Evolutionary conservation across 2,888 invertebrate species (phyloP), one percentile per base, ranked within the genome.

Genomic region (Acrobasis suavella): DNA sequence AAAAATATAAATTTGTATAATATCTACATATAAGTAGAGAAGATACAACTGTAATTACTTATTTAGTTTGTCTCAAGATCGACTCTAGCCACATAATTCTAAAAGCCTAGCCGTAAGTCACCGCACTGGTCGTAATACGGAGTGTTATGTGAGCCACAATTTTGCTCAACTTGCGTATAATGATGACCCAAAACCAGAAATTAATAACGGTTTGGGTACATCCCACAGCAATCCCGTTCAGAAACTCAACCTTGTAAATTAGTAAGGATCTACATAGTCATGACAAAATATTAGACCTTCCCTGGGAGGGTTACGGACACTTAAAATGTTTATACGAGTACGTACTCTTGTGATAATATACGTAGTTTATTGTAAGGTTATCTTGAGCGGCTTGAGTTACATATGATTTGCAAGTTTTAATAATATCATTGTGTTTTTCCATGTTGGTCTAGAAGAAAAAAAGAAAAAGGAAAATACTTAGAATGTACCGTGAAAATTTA

Each of bases 211-310:
- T 62, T 42, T 55, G 62, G 62, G 55, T 14, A 50, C 55, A 62
- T 50, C 62, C 55, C 55, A 62, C 16, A 62, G 55, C 49, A 62
- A 54, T 55, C 62, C 62, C 62, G 55, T 62, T 62, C 49, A 55
- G 55, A 62, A 62, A 62, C 49, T 54, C 3, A 62, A 62, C 62
- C 62, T 55, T 62, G 37, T 62, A 62, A 62, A 62, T 62, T 55
- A 49, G 62, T 55, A 49, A 49, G 62, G 55, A 55, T 62, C 55
- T 42, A 55, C 62, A 62, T 55, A 62, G 51, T 60, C 60, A 60
- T 60, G 37, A 62, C 38, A 62, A 55, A 55, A 55, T 62, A 62
- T 62, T 46, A 50, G 62, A 55, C 54, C 54, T 55, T 52, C 54
- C 15, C 54, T 51, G 16, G 32, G 54, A 42, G 42, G 17, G 60